These are phyloP conservation scores for Hydractinia echinata DNA, from an alignment of 30 jellyfish, hydroid and myxozoan species.

Conservation along the genomic window DNA sequence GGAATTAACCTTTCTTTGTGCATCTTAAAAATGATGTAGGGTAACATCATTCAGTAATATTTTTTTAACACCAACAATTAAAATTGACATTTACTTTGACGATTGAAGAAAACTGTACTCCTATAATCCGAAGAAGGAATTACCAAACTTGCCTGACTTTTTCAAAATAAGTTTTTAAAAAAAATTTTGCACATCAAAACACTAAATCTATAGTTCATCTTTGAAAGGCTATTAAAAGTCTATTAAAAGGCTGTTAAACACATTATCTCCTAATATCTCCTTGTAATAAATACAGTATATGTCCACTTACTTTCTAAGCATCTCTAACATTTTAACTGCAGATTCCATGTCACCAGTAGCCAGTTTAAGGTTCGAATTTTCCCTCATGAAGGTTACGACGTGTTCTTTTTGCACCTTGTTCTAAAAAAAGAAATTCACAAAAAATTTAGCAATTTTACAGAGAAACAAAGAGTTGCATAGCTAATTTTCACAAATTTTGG, in stretches of 20 bases:
- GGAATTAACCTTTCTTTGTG: no score
- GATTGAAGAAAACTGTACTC: background rate
- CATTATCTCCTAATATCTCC: no score
- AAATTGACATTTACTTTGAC: background rate
- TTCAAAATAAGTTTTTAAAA: no score
- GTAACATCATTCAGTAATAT: background rate
- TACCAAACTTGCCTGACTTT: no score
- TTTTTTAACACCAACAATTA: background rate
- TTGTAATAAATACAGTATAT: background rate
- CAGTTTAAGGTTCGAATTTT: conserved; percentile 80
- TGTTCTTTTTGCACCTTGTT: conserved; percentile 17
- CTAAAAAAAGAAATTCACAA: background rate
- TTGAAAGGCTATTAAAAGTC: no score
- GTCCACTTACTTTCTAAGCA: conserved; percentile 53
- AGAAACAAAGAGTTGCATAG: background rate
- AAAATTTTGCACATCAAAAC: no score
- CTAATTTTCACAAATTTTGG: background rate
- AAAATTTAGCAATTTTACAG: background rate
- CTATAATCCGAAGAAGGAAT: no score
- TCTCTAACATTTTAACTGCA: conserved; percentile 73
- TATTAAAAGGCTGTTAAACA: no score
- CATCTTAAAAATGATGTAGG: background rate
- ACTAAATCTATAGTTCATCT: no score
- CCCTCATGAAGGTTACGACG: conserved; percentile 66
- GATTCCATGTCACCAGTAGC: conserved; percentile 64